Conservation (phyloP, 2,113 vertebrate species). For the Astur gentilis region DNA sequence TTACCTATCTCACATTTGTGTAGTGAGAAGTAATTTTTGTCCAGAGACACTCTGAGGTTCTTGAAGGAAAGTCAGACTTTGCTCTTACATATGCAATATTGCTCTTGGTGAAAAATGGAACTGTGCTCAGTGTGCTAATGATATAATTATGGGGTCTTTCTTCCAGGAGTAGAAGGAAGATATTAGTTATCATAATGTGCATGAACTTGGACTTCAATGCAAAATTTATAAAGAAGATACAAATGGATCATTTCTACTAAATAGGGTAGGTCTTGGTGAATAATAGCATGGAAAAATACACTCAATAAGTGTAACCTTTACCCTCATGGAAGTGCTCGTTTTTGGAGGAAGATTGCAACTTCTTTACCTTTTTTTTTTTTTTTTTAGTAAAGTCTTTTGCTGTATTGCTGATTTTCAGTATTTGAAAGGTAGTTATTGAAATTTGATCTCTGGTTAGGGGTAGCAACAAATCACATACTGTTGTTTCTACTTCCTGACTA, state of each 20-base stretch:
- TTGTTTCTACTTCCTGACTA: background rate
- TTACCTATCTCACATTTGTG: background rate
- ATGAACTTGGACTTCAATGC: constrained; percentile 16
- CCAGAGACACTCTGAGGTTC: background rate
- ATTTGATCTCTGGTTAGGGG: background rate
- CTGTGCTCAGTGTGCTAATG: background rate
- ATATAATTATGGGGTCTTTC: constrained; percentile 12
- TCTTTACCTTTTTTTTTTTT: background rate
- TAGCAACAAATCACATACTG: background rate
- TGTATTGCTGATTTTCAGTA: background rate
- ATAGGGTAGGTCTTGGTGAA: background rate
- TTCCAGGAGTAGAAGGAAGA: background rate
- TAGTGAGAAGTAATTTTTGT: background rate
- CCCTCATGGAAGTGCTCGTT: background rate
- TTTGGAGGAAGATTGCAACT: background rate
- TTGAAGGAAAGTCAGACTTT: background rate
- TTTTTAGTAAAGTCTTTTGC: background rate
- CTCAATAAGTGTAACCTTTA: background rate
- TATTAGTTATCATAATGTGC: constrained; percentile 26
- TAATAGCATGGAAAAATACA: background rate
- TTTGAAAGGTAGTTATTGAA: background rate
- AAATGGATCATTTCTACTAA: background rate
- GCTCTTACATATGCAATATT: background rate
- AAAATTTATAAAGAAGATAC: constrained; percentile 20
- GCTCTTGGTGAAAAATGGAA: constrained; percentile 13